Evolutionary conservation across 2,888 invertebrate species (phyloP), one percentile per base, ranked within the genome.

Genomic region (Tetragonisca angustula): DNA sequence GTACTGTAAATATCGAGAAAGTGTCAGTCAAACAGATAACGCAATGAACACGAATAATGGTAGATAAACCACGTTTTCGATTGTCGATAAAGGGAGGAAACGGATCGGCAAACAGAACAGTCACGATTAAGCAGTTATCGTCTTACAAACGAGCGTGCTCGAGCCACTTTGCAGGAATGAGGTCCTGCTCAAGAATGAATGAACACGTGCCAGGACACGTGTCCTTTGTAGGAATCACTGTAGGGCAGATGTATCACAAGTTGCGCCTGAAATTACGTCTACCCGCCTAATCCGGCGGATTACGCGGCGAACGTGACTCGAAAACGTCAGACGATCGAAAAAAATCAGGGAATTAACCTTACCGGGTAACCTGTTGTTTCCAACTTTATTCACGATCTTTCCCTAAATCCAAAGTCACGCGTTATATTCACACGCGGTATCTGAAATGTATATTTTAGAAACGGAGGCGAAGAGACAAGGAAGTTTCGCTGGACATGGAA

Each of bases 131-230:
- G 79, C 65, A 24, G 62, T 54, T 59, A 61, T 50, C 67, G 50
- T 78, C 59, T 78, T 65, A 21, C 68, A 52, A 77, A 73, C 65
- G 43, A 76, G 70, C 67, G 54, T 78, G 43, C 52, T 76, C 64
- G 76, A 89, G 91, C 85, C 93, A 93, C 93, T 94, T 92, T 93
- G 88, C 90, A 91, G 93, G 93, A 93, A 94, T 93, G 92, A 87
- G 84, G 85, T 75, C 76, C 80, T 79, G 83, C 69, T 87, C 75
- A 71, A 88, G 88, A 91, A 91, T 90, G 86, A 87, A 83, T 75
- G 76, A 84, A 86, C 93, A 92, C 93, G 93, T 93, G 94, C 88
- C 91, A 76, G 69, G 92, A 83, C 93, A 92, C 94, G 93, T 93
- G 93, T 85, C 91, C 89, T 90, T 92, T 91, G 87, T 90, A 76